A percentile compares a stretch with the other conserved stretches of the same genome.
Evolutionary conservation across 1,140 invertebrate species (phyloP).

Genomic region (Chymomyza costata): DNA sequence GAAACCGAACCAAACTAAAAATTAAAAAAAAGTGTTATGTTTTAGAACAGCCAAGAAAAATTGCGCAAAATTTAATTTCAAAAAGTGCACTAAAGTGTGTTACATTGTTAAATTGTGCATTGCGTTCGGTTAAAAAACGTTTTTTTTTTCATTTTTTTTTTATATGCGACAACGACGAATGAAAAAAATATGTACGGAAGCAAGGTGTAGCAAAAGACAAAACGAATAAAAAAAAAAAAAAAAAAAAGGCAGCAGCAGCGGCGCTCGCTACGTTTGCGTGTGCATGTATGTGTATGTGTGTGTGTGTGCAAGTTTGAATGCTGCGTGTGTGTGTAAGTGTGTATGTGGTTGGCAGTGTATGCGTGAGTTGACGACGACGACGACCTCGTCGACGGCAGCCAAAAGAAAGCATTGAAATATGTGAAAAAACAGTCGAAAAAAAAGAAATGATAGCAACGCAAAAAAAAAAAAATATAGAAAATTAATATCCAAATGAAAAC

Average conservation of each 20-base stretch:
- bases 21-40: constrained; percentile 25
- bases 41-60: no score
- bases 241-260: constrained; percentile 55
- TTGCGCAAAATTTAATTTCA: constrained; percentile 10
- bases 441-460: constrained; percentile 51
- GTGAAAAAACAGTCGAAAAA: constrained; percentile 36
- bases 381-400: constrained; percentile 33
- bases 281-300: no score
- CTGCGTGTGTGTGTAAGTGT: no score
- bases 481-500: constrained; percentile 14
- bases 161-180: constrained; percentile 17
- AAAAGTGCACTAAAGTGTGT: constrained; percentile 21
- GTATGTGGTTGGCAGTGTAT: no score
- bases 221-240: constrained; percentile 44
- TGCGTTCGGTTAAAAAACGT: constrained; percentile 25
- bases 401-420: constrained; percentile 64
- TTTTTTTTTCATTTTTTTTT: constrained; percentile 43
- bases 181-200: constrained; percentile 66
- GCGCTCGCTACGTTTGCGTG: constrained; percentile 22
- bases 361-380: constrained; percentile 41
- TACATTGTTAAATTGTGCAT: no score
- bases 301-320: no score
- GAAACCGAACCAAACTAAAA: constrained; percentile 21
- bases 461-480: constrained; percentile 53
- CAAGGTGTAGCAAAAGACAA: constrained; percentile 64